A percentile compares a stretch with the other conserved stretches of the same genome.
phyloP scores from a whole-genome alignment of 2,113 vertebrate genomes.

The Lepisosteus oculatus region DNA sequence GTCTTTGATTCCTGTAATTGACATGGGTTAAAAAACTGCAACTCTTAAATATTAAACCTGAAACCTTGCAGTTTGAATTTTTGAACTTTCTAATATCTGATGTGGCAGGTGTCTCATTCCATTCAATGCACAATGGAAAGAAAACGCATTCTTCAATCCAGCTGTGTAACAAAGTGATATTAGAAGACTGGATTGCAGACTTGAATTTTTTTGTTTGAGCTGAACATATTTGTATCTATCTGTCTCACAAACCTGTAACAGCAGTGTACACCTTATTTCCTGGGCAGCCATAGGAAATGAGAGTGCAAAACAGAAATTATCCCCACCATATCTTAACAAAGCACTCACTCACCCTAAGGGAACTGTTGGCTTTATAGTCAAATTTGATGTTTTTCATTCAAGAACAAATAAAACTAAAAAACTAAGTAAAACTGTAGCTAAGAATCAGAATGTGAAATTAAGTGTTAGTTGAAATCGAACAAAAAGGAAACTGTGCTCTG shows the following conservation, averaged over 20 bases:
- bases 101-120: conserved; percentile 4
- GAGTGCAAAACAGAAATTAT: conserved; percentile 51
- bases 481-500: too few species aligned
- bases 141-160: conserved; percentile 31
- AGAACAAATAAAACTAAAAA: too few species aligned
- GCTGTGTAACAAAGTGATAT: conserved; percentile 34
- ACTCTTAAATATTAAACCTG: too few species aligned
- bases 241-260: conserved; percentile 37
- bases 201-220: conserved; percentile 31
- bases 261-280: conserved; percentile 35
- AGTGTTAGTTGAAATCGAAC: too few species aligned
- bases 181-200: conserved; percentile 24
- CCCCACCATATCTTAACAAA: conserved; percentile 46
- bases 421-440: too few species aligned
- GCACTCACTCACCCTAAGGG: conserved; percentile 41
- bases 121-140: conserved; percentile 18
- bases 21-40: too few species aligned
- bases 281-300: conserved; percentile 41
- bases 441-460: too few species aligned
- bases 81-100: background rate
- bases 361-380: background rate
- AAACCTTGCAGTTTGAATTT: too few species aligned
- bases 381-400: too few species aligned
- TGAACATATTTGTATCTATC: conserved; percentile 27
- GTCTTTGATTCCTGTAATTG: too few species aligned